phyloP scores from a whole-genome alignment of 2,888 invertebrate species.

The Cosmopolites sordidus region DNA sequence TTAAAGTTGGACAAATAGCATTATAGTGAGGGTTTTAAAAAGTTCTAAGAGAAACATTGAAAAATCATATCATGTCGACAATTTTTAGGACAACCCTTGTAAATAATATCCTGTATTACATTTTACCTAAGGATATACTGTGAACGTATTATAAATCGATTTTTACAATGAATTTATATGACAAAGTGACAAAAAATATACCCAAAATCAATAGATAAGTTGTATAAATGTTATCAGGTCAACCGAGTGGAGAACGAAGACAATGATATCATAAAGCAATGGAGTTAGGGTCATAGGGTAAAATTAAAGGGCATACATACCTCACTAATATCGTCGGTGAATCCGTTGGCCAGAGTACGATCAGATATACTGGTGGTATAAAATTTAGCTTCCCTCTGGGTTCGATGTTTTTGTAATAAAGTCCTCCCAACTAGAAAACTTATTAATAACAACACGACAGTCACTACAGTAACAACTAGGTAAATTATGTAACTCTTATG shows the following conservation, averaged over 20 bases:
- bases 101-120: too few relatives aligned
- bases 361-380: conserved; percentile 66
- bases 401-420: conserved; percentile 61
- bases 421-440: conserved; percentile 68
- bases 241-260: background rate
- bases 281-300: background rate
- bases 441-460: conserved; percentile 68
- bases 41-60: too few relatives aligned
- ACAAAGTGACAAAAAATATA: background rate
- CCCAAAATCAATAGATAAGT: background rate
- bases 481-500: conserved; percentile 79
- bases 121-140: too few relatives aligned
- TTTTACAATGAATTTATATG: too few relatives aligned
- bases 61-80: too few relatives aligned
- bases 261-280: conserved; percentile 3
- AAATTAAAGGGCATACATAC: conserved; percentile 42
- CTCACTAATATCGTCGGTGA: conserved; percentile 83
- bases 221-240: background rate
- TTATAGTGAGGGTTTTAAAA: too few relatives aligned
- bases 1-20: too few relatives aligned
- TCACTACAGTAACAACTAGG: conserved; percentile 71
- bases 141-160: too few relatives aligned
- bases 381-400: conserved; percentile 63
- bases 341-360: conserved; percentile 74
- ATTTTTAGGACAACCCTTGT: too few relatives aligned